phyloP scores from a whole-genome alignment of 2,888 invertebrate species.

The Barypeithes pellucidus region DNA sequence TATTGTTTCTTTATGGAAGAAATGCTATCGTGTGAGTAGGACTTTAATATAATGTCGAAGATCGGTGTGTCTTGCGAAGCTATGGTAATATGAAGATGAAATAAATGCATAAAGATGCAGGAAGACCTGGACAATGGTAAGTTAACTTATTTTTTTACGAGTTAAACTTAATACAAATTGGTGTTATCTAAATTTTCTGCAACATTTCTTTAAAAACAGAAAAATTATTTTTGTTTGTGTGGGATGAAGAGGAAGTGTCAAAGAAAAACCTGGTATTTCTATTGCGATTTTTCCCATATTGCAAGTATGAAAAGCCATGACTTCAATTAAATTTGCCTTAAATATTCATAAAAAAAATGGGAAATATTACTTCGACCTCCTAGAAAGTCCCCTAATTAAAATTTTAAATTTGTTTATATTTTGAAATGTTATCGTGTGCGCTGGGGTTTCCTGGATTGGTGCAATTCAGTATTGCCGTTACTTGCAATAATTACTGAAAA shows the following conservation, averaged over 20 bases:
- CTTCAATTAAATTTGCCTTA: background rate
- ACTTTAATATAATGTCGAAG: conserved; percentile 18
- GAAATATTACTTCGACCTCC: background rate
- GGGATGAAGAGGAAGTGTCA: conserved; percentile 61
- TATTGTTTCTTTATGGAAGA: no score
- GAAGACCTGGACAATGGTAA: conserved; percentile 63
- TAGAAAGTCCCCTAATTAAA: background rate
- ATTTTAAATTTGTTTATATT: conserved; percentile 34
- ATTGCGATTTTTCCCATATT: conserved; percentile 39
- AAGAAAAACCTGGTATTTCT: conserved; percentile 55
- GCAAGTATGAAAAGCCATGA: background rate
- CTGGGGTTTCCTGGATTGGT: background rate
- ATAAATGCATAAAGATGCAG: conserved; percentile 60
- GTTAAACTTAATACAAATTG: background rate
- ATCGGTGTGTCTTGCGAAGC: conserved; percentile 8
- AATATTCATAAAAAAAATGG: background rate
- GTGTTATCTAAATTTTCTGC: no score
- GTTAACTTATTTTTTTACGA: conserved; percentile 48
- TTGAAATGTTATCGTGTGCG: conserved; percentile 9
- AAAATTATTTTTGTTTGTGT: conserved; percentile 56
- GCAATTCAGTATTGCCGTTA: background rate
- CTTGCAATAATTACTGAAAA: background rate
- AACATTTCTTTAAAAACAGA: background rate
- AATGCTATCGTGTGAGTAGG: background rate
- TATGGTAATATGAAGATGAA: conserved; percentile 17